Conservation (phyloP, 2,113 vertebrate species). For the Urocolius indicus region DNA sequence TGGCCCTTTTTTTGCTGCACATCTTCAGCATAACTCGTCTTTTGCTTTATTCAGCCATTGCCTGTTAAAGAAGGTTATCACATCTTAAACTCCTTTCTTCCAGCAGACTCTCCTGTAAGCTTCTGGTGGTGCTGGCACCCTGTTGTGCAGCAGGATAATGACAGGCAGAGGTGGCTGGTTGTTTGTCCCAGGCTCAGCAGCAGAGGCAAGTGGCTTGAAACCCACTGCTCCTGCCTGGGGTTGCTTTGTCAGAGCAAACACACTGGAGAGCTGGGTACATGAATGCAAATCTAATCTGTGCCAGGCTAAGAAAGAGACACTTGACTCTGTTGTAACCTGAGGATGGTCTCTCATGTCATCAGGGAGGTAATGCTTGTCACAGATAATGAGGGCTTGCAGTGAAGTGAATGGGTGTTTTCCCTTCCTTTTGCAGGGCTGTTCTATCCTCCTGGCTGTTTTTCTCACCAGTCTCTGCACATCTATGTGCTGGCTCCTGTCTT, state of each 20-base stretch:
- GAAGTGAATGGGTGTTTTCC: neutral
- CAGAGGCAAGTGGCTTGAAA: too few species aligned
- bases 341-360: neutral
- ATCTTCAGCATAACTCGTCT: neutral
- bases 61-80: neutral
- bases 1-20: neutral
- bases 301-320: neutral
- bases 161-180: neutral
- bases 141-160: neutral
- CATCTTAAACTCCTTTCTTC: neutral
- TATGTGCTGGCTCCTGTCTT: neutral
- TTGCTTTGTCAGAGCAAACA: neutral
- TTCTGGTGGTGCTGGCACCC: neutral
- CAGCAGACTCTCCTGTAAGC: neutral
- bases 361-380: fast-evolving
- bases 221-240: fast-evolving
- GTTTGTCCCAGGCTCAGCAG: neutral
- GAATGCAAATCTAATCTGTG: neutral
- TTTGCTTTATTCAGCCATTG: neutral
- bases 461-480: neutral
- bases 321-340: neutral
- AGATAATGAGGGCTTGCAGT: neutral
- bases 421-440: neutral
- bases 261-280: neutral
- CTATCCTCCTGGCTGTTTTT: neutral